Evolutionary conservation across 2,797 vertebrate species (phyloP), one percentile per base, ranked within the genome.

Genomic region (Phrynocephalus guinanensis): DNA sequence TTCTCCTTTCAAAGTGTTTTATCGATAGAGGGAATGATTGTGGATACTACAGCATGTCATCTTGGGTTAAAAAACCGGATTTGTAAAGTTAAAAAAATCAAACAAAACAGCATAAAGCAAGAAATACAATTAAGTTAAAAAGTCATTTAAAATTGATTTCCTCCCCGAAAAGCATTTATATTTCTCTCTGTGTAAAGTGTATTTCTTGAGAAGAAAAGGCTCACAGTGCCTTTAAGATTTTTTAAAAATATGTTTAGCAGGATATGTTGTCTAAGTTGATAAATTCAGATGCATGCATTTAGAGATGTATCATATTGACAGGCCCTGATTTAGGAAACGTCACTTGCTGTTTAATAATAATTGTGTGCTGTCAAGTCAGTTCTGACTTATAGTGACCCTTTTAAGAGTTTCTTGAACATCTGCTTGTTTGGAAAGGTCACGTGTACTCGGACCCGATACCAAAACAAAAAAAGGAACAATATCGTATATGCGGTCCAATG

Each of bases 51-150:
- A 90, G 87, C 81, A 82, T 93, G 90, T 90, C 92, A 85, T 92
- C 87, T 89, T 93, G 94, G 86, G 92, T 93, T 44, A 44, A 93
- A 93, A 94, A 76, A 95, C 92, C 83, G 94, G 90, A 94, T 96
- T 94, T 95, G 91, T 91, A 95, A 5, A 44, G 38, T 44, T 44
- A 44, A 44, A 44, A 44, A 44, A 44, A 44, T 0, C 38, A 44
- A 44, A 44, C 38, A 5, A 44, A 44, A 0, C 0, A 0, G 88
- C 91, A 93, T 91, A 92, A 93, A 93, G 80, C 83, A 90, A 88
- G 85, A 90, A 92, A 91, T 90, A 90, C 92, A 95, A 93, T 95
- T 93, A 95, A 93, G 90, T 90, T 91, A 93, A 91, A 92, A 95
- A 93, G 90, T 95, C 91, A 87, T 94, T 48, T 95, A 94, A 44